phyloP scores from a whole-genome alignment of 2,888 invertebrate species.

The Parasteatoda lunata region DNA sequence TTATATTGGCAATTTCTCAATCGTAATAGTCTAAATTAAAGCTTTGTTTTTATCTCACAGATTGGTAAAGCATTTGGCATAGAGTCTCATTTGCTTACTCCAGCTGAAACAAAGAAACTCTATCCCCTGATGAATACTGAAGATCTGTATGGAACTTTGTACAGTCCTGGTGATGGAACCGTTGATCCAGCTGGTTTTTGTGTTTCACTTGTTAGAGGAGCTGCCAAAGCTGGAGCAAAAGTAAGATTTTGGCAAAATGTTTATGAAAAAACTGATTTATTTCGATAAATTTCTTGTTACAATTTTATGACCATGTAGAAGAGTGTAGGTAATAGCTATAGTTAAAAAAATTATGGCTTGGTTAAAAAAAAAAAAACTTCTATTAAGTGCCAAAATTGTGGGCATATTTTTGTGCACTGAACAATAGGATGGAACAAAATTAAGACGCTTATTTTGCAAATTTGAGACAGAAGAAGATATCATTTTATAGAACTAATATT shows the following conservation, averaged over 20 bases:
- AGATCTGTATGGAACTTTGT: constrained; percentile 84
- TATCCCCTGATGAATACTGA: constrained; percentile 86
- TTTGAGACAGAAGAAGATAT: neutral
- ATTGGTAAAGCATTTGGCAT: constrained; percentile 86
- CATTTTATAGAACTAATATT: neutral
- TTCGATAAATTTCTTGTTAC: too few species aligned
- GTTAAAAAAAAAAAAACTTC: too few species aligned
- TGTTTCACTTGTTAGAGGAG: constrained; percentile 83
- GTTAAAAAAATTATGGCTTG: too few species aligned
- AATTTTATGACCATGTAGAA: too few species aligned
- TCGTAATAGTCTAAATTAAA: too few species aligned
- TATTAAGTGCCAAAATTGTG: too few species aligned
- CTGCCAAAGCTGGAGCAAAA: constrained; percentile 82
- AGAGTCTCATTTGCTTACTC: constrained; percentile 83
- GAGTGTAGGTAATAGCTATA: too few species aligned
- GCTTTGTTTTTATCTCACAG: constrained; percentile 67
- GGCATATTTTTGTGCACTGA: neutral
- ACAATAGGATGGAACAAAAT: neutral
- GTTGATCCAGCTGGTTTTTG: constrained; percentile 90
- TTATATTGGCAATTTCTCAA: too few species aligned
- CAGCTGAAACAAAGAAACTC: constrained; percentile 83
- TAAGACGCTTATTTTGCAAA: neutral
- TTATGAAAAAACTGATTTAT: too few species aligned
- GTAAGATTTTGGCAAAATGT: constrained; percentile 75
- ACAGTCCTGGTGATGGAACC: constrained; percentile 86